Conservation (phyloP, 2,888 invertebrate genomes). For the Erynnis tages region DNA sequence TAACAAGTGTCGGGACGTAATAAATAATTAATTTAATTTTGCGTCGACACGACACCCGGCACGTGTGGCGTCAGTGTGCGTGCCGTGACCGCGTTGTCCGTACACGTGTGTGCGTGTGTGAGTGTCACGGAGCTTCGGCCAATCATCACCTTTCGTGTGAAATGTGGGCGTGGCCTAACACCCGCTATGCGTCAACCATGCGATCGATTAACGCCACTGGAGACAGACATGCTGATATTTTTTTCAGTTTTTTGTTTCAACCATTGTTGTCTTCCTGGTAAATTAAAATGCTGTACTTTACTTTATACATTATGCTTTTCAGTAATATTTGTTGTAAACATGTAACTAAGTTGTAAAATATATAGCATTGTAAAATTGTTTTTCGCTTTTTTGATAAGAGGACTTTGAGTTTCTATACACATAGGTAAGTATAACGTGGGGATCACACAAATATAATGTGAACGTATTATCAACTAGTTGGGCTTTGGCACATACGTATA, state of each 20-base stretch:
- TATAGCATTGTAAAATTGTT: too few species aligned
- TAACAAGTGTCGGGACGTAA: conserved; percentile 21
- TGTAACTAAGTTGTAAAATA: too few species aligned
- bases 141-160: conserved; percentile 78
- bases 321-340: too few species aligned
- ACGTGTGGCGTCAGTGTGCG: conserved; percentile 1
- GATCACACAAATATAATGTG: too few species aligned
- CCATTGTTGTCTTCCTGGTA: too few species aligned
- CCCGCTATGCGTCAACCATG: conserved; percentile 48
- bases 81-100: conserved; percentile 4
- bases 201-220: conserved; percentile 47
- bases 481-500: too few species aligned
- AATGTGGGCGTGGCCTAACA: conserved; percentile 72
- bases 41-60: conserved; percentile 14
- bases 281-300: too few species aligned
- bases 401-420: too few species aligned
- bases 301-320: too few species aligned
- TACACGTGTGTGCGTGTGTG: conserved; percentile 31
- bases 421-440: too few species aligned
- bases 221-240: conserved; percentile 37
- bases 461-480: too few species aligned
- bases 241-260: conserved; percentile 27
- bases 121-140: conserved; percentile 50
- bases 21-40: conserved; percentile 27
- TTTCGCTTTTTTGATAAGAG: too few species aligned